Evolutionary conservation across 2,113 vertebrate species (phyloP), one percentile per base, ranked within the genome.

Genomic region (Barnardius zonarius): DNA sequence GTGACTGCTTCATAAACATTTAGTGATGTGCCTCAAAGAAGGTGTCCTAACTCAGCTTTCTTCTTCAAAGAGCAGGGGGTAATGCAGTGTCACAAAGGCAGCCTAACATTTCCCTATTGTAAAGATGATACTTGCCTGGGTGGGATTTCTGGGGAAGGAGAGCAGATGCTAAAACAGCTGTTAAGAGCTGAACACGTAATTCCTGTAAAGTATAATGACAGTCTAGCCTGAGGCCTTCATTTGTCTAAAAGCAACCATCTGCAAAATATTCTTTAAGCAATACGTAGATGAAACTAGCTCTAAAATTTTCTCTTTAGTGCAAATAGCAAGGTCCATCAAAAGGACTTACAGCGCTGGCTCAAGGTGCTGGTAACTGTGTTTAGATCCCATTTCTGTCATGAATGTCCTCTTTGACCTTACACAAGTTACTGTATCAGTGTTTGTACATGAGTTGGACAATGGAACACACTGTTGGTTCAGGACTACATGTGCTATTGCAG

Each of bases 151-250:
- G 55, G 13, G 55, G 27, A 68, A 86, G 69, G 82, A 96, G 93
- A 90, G 83, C 87, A 96, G 92, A 90, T 94, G 93, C 37, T 79
- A 80, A 95, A 93, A 12, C 86, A 95, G 90, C 88, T 95, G 85
- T 43, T 70, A 11, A 55, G 52, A 80, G 46, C 48, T 33, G 66
- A 78, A 88, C 73, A 57, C 0, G 1, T 84, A 88, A 90, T 93
- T 94, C 74, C 85, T 86, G 48, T 61, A 72, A 90, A 96, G 44
- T 76, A 77, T 48, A 84, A 66, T 49, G 61, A 48, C 62, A 79
- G 72, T 79, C 48, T 75, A 86, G 22, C 77, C 37, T 5, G 10
- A 73, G 70, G 75, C 54, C 62, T 91, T 75, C 88, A 88, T 93
- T 93, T 95, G 64, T 75, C 73, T 96, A 80, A 96, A 93, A 90